These are phyloP conservation scores for Mythimna ferrago DNA, from an alignment of 2,888 invertebrate species.

Conservation along the genomic window DNA sequence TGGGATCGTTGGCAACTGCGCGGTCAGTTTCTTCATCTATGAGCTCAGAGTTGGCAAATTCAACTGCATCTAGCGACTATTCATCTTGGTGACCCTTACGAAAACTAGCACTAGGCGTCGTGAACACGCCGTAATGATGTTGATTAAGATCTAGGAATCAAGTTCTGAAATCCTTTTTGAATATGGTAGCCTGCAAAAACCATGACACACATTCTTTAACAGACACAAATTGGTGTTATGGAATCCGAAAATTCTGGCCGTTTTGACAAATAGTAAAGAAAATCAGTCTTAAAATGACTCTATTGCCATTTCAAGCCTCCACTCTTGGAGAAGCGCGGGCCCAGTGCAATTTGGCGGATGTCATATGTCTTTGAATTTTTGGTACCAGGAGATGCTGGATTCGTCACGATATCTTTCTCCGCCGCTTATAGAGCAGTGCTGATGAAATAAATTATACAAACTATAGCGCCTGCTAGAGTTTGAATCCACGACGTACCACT, in stretches of 20 bases:
- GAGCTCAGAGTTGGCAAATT: conserved; percentile 48
- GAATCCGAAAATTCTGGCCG: not conserved
- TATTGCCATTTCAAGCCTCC: too few relatives aligned
- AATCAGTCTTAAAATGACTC: too few relatives aligned
- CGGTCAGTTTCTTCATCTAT: conserved; percentile 48
- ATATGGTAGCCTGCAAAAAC: not conserved
- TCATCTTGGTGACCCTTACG: conserved; percentile 37
- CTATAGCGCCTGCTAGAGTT: too few relatives aligned
- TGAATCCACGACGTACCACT: too few relatives aligned
- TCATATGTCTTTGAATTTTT: too few relatives aligned
- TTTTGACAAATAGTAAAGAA: not conserved
- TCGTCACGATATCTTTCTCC: too few relatives aligned
- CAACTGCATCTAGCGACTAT: conserved; percentile 20
- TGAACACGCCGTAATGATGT: not conserved
- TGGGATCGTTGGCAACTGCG: conserved; percentile 48
- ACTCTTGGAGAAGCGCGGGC: too few relatives aligned
- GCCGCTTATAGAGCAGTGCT: too few relatives aligned
- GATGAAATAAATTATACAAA: too few relatives aligned
- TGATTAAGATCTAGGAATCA: not conserved
- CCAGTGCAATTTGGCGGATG: too few relatives aligned
- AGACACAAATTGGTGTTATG: not conserved
- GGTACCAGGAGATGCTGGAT: too few relatives aligned
- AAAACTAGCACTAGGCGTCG: conserved; percentile 14
- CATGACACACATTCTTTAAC: not conserved
- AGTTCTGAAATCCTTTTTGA: not conserved